Percentiles rank a stretch among this genome's conserved stretches.
Conservation (phyloP, 2,797 vertebrate species). For the Pipistrellus nathusii region DNA sequence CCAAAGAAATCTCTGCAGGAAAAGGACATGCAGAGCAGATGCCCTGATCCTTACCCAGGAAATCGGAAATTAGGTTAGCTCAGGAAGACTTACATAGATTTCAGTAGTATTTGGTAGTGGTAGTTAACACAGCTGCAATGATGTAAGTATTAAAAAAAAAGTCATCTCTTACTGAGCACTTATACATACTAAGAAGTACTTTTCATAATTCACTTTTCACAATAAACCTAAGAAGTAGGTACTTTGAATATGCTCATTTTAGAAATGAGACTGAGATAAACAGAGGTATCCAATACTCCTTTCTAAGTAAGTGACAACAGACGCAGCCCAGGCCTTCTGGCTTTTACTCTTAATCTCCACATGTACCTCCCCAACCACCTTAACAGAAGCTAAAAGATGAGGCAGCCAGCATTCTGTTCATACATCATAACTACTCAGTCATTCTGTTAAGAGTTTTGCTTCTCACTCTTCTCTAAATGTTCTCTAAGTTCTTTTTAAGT, state of each 20-base stretch:
- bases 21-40: neutral
- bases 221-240: neutral
- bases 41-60: neutral
- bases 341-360: neutral
- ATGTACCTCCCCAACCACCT: neutral
- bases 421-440: neutral
- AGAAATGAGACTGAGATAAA: constrained; percentile 18
- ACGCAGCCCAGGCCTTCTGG: neutral
- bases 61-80: neutral
- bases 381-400: neutral
- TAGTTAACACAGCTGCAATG: neutral
- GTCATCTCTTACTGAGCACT: neutral
- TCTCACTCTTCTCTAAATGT: neutral
- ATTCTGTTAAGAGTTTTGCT: neutral
- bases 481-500: constrained; percentile 31
- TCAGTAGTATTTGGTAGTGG: neutral
- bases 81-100: neutral
- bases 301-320: neutral
- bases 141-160: neutral
- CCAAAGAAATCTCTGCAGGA: neutral
- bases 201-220: constrained; percentile 9
- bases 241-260: neutral
- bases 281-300: neutral
- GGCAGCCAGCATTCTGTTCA: neutral
- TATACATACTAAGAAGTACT: neutral